Base-by-base conservation (phyloP, 2,888 invertebrate species). In the Sminthurinus aureus region DNA sequence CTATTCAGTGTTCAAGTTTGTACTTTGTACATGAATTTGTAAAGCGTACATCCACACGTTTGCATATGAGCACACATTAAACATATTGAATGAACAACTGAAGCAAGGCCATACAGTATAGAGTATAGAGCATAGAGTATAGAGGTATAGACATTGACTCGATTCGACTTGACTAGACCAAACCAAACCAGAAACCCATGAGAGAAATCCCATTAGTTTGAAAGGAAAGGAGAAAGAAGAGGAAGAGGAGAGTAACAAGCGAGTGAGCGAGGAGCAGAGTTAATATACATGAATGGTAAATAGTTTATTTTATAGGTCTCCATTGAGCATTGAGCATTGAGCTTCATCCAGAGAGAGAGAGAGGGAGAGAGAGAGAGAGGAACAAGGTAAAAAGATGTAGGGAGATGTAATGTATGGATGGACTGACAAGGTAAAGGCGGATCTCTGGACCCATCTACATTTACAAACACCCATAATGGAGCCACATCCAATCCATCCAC, bases 381-480 rank as follows among this genome's bases (percentile, higher is more conserved):
- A 38, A 38, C 38, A 38, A 38, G 38, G 38, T 38, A 38, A 38
- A 38, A 38, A 38, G 38, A 38, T 38, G 6, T 38, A 6, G 38
- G 4, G 20, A 26, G 12, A 15, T 52, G 26, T 50, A 51, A 80
- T 58, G 73, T 79, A 79, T 67, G 67, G 79, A 82, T 81, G 82
- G 26, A 78, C 82, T 83, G 78, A 85, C 85, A 85, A 84, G 80
- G 77, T 84, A 85, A 83, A 84, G 85, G 85, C 85, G 85, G 85
- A 84, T 83, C 85, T 74, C 75, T 84, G 84, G 80, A 80, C 80
- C 58, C 77, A 24, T 18, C 58, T 58, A 58, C 58, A 58, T 15
- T 58, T 13, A 15, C 15, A 58, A 58, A 58, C 18, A 58, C 58
- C 2, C 58, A 58, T 18, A 58, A 13, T 38, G 38, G 38, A 38